A percentile compares a stretch with the other conserved stretches of the same genome.
phyloP scores from a whole-genome alignment of 2,797 vertebrate genomes.

The Chiroxiphia lanceolata region DNA sequence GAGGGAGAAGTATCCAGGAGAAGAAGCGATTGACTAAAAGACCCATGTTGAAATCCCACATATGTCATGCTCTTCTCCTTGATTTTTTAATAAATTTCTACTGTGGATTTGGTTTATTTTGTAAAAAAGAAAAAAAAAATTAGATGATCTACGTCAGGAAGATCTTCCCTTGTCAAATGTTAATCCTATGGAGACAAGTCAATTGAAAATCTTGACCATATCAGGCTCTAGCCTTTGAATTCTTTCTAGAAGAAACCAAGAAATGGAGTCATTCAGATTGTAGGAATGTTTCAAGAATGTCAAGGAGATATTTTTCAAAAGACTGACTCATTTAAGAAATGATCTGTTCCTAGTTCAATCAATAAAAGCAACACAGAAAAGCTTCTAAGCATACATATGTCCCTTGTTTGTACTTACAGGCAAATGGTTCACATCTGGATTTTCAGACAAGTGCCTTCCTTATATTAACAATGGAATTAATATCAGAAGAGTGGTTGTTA shows the following conservation, averaged over 20 bases:
- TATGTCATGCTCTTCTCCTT: not conserved
- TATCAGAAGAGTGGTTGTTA: not conserved
- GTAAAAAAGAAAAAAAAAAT: not conserved
- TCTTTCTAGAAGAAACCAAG: not conserved
- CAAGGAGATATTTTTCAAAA: slow-evolving; percentile 2
- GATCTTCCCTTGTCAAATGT: not conserved
- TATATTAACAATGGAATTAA: not conserved
- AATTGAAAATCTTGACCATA: not conserved
- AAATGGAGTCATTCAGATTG: not conserved
- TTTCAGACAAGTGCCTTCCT: slow-evolving; percentile 11
- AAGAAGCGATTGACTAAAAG: not conserved
- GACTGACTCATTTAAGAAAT: not conserved
- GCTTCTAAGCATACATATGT: not conserved
- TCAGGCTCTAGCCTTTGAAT: not conserved
- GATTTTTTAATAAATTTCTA: not conserved
- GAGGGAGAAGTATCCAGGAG: not conserved
- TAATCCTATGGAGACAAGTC: not conserved
- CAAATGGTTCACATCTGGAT: not conserved
- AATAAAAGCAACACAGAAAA: not conserved
- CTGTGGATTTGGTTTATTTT: not conserved
- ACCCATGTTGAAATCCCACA: not conserved
- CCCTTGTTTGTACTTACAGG: not conserved
- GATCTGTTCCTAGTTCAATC: not conserved
- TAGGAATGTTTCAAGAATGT: not conserved
- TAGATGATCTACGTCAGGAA: not conserved